These are phyloP conservation scores for Sander lucioperca DNA, from an alignment of 2,113 vertebrate species.

Conservation along the genomic window DNA sequence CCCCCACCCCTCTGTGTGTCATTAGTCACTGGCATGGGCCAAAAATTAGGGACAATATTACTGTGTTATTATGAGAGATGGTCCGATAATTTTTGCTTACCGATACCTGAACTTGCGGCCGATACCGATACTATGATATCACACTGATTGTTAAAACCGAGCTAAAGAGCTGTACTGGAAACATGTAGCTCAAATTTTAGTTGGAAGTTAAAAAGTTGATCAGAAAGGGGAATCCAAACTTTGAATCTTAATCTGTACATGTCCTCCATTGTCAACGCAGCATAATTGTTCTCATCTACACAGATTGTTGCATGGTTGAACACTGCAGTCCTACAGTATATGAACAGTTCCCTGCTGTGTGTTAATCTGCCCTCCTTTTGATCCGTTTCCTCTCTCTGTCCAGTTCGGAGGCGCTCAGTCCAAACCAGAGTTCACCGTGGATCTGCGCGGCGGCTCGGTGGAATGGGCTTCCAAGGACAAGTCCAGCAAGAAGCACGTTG, in stretches of 20 bases:
- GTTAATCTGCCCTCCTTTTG: not conserved
- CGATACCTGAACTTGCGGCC: no score
- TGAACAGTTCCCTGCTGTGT: not conserved
- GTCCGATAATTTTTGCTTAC: no score
- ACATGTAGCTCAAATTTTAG: no score
- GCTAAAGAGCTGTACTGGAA: not conserved
- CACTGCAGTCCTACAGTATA: not conserved
- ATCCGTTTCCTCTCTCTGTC: not conserved
- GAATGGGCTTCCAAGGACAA: slow-evolving; percentile 96
- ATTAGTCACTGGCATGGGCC: not conserved
- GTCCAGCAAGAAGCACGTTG: slow-evolving; percentile 97
- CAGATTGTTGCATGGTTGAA: not conserved
- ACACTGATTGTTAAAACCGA: not conserved
- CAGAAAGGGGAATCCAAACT: not conserved
- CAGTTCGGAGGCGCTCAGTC: slow-evolving; percentile 94
- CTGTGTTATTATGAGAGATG: not conserved
- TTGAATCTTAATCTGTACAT: not conserved
- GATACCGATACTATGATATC: not conserved
- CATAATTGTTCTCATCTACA: not conserved
- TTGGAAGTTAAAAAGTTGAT: not conserved
- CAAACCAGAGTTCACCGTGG: slow-evolving; percentile 95
- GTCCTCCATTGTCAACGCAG: not conserved
- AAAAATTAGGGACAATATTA: not conserved
- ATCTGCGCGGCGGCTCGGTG: slow-evolving; percentile 91
- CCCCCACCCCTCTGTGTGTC: slow-evolving; percentile 18